These are phyloP conservation scores for Hydrocynus forskahlii DNA, from an alignment of 2,797 vertebrate genomes.

Conservation along the genomic window DNA sequence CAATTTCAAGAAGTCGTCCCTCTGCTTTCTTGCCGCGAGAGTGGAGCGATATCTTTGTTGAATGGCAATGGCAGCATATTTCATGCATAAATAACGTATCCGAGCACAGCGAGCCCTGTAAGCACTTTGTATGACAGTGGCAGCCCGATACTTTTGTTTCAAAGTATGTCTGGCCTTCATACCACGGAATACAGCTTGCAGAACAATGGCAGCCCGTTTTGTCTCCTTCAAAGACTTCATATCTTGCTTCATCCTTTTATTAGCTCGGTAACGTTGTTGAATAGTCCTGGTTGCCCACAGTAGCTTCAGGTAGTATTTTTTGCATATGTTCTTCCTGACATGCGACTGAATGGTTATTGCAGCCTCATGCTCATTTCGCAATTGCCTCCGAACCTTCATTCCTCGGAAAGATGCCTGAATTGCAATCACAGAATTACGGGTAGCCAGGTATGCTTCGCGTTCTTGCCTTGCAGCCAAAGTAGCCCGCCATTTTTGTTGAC, in stretches of 20 bases:
- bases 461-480: constrained; percentile 61
- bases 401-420: constrained; percentile 84
- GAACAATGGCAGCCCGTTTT: constrained; percentile 68
- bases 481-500: constrained; percentile 81
- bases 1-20: constrained; percentile 51
- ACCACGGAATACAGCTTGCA: constrained; percentile 77
- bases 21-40: constrained; percentile 59
- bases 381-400: constrained; percentile 64
- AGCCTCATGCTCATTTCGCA: constrained; percentile 65
- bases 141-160: constrained; percentile 68
- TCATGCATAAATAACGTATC: constrained; percentile 68
- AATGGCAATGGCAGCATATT: constrained; percentile 63
- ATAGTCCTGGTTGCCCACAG: constrained; percentile 76
- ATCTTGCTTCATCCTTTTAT: not conserved
- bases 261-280: constrained; percentile 65
- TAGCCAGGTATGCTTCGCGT: constrained; percentile 65
- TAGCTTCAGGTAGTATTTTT: constrained; percentile 71
- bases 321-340: constrained; percentile 75
- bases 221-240: constrained; percentile 49
- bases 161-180: constrained; percentile 59
- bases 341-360: constrained; percentile 83
- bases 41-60: constrained; percentile 77
- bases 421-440: constrained; percentile 69
- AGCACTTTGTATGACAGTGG: constrained; percentile 76
- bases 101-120: constrained; percentile 70